Percentiles rank a stretch among this genome's conserved stretches.
Conservation (phyloP, 2,888 invertebrate species). For the Lepidochrysops patricia region DNA sequence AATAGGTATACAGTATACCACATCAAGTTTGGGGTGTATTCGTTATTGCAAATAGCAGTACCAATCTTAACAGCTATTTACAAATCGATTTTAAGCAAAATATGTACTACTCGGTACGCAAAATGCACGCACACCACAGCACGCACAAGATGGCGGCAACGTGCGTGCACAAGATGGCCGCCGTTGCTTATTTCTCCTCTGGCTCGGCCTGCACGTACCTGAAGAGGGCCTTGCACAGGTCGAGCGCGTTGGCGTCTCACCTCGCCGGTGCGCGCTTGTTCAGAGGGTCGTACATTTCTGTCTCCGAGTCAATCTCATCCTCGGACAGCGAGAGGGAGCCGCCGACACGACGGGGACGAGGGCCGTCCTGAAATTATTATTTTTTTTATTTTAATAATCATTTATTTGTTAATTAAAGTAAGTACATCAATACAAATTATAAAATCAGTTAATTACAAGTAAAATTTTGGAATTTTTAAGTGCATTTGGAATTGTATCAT, state of each 20-base stretch:
- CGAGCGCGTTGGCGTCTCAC: slow-evolving; percentile 64
- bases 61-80: too few species aligned
- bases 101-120: too few species aligned
- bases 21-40: too few species aligned
- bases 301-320: slow-evolving; percentile 85
- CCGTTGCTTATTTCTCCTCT: slow-evolving; percentile 20
- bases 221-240: slow-evolving; percentile 65
- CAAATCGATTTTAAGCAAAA: too few species aligned
- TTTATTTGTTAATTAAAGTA: too few species aligned
- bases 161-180: background rate
- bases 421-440: too few species aligned
- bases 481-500: too few species aligned
- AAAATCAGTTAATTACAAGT: too few species aligned
- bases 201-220: slow-evolving; percentile 39
- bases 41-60: too few species aligned
- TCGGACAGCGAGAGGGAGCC: slow-evolving; percentile 88
- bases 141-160: background rate
- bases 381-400: slow-evolving; percentile 13
- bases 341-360: slow-evolving; percentile 78
- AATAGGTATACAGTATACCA: too few species aligned
- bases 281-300: slow-evolving; percentile 61
- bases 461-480: too few species aligned
- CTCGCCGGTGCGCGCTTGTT: slow-evolving; percentile 60
- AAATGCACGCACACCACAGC: background rate
- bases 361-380: slow-evolving; percentile 64